phyloP scores from a whole-genome alignment of 2,888 invertebrate genomes.

The Lasioglossum zephyrum region DNA sequence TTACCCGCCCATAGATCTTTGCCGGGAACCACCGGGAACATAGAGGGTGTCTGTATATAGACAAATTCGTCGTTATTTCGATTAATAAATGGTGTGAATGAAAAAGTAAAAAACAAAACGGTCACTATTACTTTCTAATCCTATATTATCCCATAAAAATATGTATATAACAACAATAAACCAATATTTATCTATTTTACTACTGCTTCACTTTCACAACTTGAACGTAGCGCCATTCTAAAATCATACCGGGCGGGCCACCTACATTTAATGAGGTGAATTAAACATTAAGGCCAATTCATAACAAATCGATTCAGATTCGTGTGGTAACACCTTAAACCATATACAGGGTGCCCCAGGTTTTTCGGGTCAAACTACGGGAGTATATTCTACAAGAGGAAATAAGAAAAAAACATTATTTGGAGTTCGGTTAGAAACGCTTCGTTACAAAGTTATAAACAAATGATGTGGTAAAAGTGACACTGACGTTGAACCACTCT shows the following conservation, averaged over 20 bases:
- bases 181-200: not conserved
- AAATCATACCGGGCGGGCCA: not conserved
- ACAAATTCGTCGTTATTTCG: not conserved
- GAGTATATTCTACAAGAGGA: no score
- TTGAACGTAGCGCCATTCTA: not conserved
- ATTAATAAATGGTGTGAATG: not conserved
- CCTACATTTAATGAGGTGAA: not conserved
- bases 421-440: no score
- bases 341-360: no score
- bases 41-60: not conserved
- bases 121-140: not conserved
- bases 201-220: not conserved
- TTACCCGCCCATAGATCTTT: conserved; percentile 55
- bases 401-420: no score
- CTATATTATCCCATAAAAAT: not conserved
- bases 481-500: no score
- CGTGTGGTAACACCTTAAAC: no score
- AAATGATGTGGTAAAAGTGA: no score
- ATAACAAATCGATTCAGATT: not conserved
- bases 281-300: conserved; percentile 2
- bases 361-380: no score
- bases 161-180: not conserved
- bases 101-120: not conserved
- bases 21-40: no score
- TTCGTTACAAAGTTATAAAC: no score